A percentile compares a stretch with the other conserved stretches of the same genome.
These are phyloP conservation scores for Teleogryllus occipitalis DNA, from an alignment of 1,140 invertebrate genomes.

Conservation along the genomic window DNA sequence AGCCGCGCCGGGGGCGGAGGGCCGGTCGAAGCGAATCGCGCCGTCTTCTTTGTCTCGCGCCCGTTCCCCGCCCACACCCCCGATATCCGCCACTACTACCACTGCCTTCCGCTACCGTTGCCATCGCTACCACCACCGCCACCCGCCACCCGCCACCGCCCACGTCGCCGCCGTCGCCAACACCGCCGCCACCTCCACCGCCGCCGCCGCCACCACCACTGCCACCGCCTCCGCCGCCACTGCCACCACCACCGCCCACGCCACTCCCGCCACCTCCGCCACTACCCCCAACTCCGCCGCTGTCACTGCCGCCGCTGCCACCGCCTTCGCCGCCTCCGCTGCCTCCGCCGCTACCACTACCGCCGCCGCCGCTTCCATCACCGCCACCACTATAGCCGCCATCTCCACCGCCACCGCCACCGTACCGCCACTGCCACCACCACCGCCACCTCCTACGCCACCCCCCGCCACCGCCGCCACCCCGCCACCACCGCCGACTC, in stretches of 20 bases:
- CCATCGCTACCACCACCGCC: no score
- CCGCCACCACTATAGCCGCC: neutral
- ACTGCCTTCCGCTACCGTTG: no score
- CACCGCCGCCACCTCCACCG: neutral
- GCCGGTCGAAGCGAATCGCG: neutral
- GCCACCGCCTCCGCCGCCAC: neutral
- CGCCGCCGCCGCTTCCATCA: neutral
- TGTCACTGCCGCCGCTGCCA: neutral
- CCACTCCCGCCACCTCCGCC: neutral
- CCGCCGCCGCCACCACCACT: neutral
- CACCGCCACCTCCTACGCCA: neutral
- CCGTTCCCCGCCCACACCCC: neutral
- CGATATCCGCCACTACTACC: no score
- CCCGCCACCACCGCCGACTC: neutral
- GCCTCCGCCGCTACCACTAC: neutral
- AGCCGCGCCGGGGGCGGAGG: no score
- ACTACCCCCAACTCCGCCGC: no score
- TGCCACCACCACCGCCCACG: neutral
- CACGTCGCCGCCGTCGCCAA: neutral
- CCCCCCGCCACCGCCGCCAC: neutral
- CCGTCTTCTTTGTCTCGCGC: neutral
- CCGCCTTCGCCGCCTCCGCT: neutral
- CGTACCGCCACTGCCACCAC: neutral
- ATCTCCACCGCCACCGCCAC: neutral
- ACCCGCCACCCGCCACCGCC: neutral